A percentile compares a stretch with the other conserved stretches of the same genome.
phyloP scores from a whole-genome alignment of 1,140 invertebrate species.

The Trachymyrmex septentrionalis region DNA sequence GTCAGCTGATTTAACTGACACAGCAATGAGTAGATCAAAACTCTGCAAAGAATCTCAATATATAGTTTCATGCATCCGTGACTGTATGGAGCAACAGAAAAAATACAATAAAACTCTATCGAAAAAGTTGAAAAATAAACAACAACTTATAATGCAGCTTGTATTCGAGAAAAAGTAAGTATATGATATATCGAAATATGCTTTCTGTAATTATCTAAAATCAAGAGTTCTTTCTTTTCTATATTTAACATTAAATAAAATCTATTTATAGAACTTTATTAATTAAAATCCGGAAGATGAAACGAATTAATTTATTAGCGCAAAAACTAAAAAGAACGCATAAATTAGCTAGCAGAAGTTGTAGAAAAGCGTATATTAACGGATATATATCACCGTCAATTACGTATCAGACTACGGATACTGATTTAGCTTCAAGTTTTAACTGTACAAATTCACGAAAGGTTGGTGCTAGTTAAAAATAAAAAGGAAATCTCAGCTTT shows the following conservation, averaged over 20 bases:
- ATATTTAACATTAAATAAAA: conserved; percentile 41
- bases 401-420: conserved; percentile 26
- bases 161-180: conserved; percentile 80
- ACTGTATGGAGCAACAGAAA: conserved; percentile 80
- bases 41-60: conserved; percentile 79
- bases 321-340: conserved; percentile 76
- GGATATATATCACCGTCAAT: conserved; percentile 47
- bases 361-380: conserved; percentile 59
- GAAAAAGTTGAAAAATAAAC: conserved; percentile 77
- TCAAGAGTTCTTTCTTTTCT: background rate
- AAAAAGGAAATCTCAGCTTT: background rate
- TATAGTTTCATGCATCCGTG: conserved; percentile 78
- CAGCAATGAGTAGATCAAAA: conserved; percentile 77
- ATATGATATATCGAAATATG: conserved; percentile 18
- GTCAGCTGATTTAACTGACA: conserved; percentile 78
- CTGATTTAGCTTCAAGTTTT: conserved; percentile 28
- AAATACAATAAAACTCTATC: conserved; percentile 70
- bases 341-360: conserved; percentile 51
- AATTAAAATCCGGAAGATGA: conserved; percentile 70
- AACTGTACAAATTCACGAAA: conserved; percentile 45
- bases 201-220: background rate
- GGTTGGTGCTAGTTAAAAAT: conserved; percentile 48
- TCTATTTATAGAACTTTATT: conserved; percentile 73
- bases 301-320: conserved; percentile 68
- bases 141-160: conserved; percentile 75